Evolutionary conservation across 2,888 invertebrate genomes (phyloP), one percentile per base, ranked within the genome.

Genomic region (Temnothorax rugatulus): DNA sequence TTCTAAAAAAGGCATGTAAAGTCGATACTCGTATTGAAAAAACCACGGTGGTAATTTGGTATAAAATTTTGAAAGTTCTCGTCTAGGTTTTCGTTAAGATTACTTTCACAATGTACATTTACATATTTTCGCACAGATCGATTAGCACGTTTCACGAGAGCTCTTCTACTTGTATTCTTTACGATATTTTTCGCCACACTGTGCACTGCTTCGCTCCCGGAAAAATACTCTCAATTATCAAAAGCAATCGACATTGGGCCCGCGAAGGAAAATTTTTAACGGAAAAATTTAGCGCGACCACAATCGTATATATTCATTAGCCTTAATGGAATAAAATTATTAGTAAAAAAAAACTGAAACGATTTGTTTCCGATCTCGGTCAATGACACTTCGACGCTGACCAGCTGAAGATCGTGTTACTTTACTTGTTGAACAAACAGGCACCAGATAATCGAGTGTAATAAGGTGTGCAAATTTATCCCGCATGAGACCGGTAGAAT

Each of bases 371-470:
- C 15, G 29, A 47, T 47, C 18, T 7, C 25, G 79, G 66, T 59
- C 71, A 57, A 71, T 52, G 73, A 71, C 47, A 18, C 34, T 29
- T 66, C 41, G 52, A 47, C 34, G n/a, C n/a, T n/a, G 34, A 29
- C 21, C 21, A 47, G 15, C 34, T 64, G 34, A 63, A 38, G n/a
- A 64, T 50, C 25, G 52, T 64, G 64, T 38, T 64, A 18, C 18
- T 44, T 25, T 52, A 34, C n/a, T 50, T 75, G 75, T 75, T 63
- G 29, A 54, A 77, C 57, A 77, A 57, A 68, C n/a, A 77, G 41
- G n/a, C 34, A 44, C 11, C 54, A 66, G 54, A 54, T 34, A 57
- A 77, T 5, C 29, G 21, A 77, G 44, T 66, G 44, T 63, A 57
- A 13, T 41, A 52, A 64, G 25, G 52, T 64, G 64, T 69, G 68